Percentiles rank a stretch among this genome's conserved stretches.
phyloP scores from a whole-genome alignment of 2,797 vertebrate genomes.

The Avahi laniger region DNA sequence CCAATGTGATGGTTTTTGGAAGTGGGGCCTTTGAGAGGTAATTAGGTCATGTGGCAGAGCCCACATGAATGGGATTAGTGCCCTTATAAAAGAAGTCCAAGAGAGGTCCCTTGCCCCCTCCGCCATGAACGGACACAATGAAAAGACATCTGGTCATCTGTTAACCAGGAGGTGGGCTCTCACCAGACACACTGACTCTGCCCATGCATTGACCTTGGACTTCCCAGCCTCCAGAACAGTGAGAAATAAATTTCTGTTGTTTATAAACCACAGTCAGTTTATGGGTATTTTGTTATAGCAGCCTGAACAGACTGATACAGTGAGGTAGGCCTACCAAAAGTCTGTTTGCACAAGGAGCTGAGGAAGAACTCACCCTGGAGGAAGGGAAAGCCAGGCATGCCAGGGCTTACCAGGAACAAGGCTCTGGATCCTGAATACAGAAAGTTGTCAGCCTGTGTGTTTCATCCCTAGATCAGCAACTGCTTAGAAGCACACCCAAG shows the following conservation, averaged over 20 bases:
- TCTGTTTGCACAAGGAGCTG: neutral
- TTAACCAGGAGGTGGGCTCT: neutral
- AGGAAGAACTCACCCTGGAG: neutral
- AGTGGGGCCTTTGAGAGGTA: neutral
- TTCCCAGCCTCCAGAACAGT: neutral
- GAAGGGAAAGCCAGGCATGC: neutral
- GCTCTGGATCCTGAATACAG: neutral
- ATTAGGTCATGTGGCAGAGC: neutral
- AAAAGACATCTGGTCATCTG: neutral
- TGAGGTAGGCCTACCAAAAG: neutral
- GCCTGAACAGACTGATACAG: neutral
- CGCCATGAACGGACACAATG: neutral
- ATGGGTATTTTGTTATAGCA: neutral
- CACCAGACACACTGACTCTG: neutral
- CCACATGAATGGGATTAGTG: neutral
- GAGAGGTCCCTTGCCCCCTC: neutral
- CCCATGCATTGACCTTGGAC: neutral
- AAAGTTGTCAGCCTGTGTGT: neutral
- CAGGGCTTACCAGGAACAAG: neutral
- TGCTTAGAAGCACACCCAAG: neutral
- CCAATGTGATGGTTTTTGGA: neutral
- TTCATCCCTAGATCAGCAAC: neutral
- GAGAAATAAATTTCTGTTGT: neutral
- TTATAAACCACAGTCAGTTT: neutral
- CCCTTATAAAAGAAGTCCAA: neutral